Base-by-base conservation (phyloP, 1,140 invertebrate genomes). In the Drosophila sulfurigaster region DNA sequence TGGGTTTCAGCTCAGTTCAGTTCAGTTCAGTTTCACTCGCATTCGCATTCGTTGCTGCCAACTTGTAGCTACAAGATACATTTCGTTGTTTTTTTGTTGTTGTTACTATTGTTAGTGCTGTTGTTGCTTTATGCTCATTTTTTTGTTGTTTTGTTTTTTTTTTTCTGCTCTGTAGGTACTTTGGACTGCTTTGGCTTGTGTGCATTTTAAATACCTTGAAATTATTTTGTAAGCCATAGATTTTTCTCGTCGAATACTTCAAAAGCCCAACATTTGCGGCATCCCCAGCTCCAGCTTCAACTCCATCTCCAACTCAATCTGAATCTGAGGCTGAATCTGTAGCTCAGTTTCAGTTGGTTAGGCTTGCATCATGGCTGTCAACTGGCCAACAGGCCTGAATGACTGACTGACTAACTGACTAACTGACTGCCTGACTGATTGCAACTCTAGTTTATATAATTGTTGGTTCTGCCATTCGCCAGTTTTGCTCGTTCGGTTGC, bases 171-270 rank as follows among this genome's bases (percentile, higher is more conserved):
- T 58, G 67, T 71, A 78, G 69, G 45, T 78, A 77, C 74, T 78
- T 59, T 59, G 78, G 64, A 68, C 63, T 64, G 77, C n/a, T 54
- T 74, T 71, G 60, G 66, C 77, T 67, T 82, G 76, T 70, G 59
- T 88, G 83, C 83, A 89, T 88, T 88, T 81, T 82, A 88, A 89
- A 89, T 88, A 89, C 81, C 85, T 88, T 88, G 83, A 88, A 88
- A 79, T 77, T 62, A 67, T 85, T 85, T 83, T 75, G 71, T 80
- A 60, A 82, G 70, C 78, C 72, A 79, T 79, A 86, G 78, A 87
- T 87, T 82, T 82, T 81, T 87, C 86, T 88, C 82, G 62, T 57
- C 65, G 62, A 81, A 83, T 70, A 70, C 82, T 76, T 74, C 76
- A 82, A 83, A 62, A 30, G 41, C 52, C 63, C 51, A 38, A 10